A percentile compares a stretch with the other conserved stretches of the same genome.
Conservation (phyloP, 2,888 invertebrate species). For the Caenorhabditis plicata region DNA sequence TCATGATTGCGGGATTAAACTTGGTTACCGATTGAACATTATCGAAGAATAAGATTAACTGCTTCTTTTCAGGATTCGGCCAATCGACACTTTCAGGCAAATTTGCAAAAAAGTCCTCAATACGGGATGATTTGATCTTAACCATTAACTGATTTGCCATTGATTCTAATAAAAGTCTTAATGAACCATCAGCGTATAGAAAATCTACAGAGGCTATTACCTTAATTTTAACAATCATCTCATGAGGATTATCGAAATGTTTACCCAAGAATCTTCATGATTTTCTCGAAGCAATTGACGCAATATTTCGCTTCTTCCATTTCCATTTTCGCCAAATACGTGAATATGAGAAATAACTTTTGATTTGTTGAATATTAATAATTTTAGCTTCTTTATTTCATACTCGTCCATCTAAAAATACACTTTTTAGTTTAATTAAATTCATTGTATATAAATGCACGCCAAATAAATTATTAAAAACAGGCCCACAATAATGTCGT, state of each 20-base stretch:
- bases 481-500: too few relatives aligned
- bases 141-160: constrained; percentile 12
- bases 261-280: constrained; percentile 14
- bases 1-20: constrained; percentile 11
- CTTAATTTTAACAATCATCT: not conserved
- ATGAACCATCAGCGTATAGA: constrained; percentile 25
- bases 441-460: too few relatives aligned
- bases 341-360: constrained; percentile 21
- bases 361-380: constrained; percentile 17
- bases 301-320: constrained; percentile 19
- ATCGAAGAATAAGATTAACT: constrained; percentile 21
- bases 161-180: constrained; percentile 15
- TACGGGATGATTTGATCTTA: constrained; percentile 15
- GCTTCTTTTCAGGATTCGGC: constrained; percentile 12
- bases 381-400: not conserved
- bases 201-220: constrained; percentile 14
- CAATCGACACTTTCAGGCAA: constrained; percentile 13
- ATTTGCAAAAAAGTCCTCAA: constrained; percentile 16
- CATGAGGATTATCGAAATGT: not conserved
- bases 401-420: constrained; percentile 1
- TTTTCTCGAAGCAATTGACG: constrained; percentile 7
- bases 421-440: too few relatives aligned
- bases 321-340: constrained; percentile 22
- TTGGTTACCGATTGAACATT: constrained; percentile 23
- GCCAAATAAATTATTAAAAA: too few relatives aligned